Conservation (phyloP, 1,140 invertebrate genomes). For the Pseudoatta argentina region DNA sequence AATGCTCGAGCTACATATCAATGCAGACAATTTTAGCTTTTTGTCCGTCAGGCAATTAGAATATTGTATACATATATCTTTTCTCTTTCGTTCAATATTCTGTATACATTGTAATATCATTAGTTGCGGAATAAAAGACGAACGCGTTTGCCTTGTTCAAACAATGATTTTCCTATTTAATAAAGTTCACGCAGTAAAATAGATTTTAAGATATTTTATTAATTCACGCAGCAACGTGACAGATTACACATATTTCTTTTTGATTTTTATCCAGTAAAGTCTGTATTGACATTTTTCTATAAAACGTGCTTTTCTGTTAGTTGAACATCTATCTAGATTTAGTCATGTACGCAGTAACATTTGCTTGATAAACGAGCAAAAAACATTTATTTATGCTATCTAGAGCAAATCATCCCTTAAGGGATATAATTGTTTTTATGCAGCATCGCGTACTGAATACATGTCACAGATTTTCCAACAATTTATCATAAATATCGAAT, state of each 20-base stretch:
- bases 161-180: background rate
- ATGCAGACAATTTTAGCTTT: background rate
- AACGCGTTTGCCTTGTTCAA: background rate
- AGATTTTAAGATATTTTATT: slow-evolving; percentile 5
- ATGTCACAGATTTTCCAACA: background rate
- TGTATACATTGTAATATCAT: background rate
- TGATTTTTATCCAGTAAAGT: background rate
- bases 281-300: background rate
- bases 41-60: background rate
- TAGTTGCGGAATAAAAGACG: background rate
- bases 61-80: background rate
- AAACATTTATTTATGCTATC: slow-evolving; percentile 4
- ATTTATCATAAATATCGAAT: slow-evolving; percentile 13
- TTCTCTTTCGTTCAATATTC: slow-evolving; percentile 23
- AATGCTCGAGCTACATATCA: background rate
- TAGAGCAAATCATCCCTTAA: background rate
- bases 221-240: background rate
- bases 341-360: background rate
- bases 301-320: slow-evolving; percentile 11
- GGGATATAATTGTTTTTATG: background rate
- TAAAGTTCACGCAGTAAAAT: slow-evolving; percentile 11
- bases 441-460: background rate
- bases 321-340: background rate
- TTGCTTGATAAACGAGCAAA: slow-evolving; percentile 3
- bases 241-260: background rate